These are phyloP conservation scores for Samia ricini DNA, from an alignment of 1,140 invertebrate genomes.

Conservation along the genomic window DNA sequence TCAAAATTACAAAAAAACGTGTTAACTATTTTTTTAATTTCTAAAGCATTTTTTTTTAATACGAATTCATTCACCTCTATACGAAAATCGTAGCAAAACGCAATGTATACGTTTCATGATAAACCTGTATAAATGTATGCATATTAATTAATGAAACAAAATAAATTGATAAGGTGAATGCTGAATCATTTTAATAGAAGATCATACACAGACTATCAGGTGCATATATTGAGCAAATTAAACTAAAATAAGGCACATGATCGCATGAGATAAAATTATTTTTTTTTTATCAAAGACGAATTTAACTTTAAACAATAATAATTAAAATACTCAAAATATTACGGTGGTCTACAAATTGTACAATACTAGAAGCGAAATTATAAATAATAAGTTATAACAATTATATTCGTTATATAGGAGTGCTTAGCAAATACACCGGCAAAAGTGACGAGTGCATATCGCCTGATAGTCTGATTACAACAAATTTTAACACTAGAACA, in stretches of 20 bases:
- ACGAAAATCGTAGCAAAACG: background rate
- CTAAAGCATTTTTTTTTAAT: conserved; percentile 4
- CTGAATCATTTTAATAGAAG: background rate
- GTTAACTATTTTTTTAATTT: conserved; percentile 2
- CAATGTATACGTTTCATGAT: background rate
- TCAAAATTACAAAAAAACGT: conserved; percentile 5
- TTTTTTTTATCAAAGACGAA: conserved; percentile 10
- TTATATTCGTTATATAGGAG: background rate
- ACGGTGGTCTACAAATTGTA: conserved; percentile 22
- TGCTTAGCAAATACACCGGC: conserved; percentile 3
- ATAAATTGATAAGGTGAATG: background rate
- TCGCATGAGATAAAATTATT: conserved; percentile 43
- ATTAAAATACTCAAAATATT: conserved; percentile 24
- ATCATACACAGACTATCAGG: conserved; percentile 52
- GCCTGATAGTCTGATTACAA: conserved; percentile 43
- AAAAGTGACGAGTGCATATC: conserved; percentile 10
- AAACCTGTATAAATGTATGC: background rate
- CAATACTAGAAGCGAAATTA: conserved; percentile 21
- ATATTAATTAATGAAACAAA: background rate
- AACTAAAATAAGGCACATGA: conserved; percentile 68
- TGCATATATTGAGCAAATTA: conserved; percentile 59
- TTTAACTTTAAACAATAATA: conserved; percentile 8
- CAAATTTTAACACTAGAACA: conserved; percentile 39
- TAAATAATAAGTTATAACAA: conserved; percentile 2
- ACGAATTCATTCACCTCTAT: background rate